Base-by-base conservation (phyloP, 2,113 vertebrate species). In the Noctilio leporinus region DNA sequence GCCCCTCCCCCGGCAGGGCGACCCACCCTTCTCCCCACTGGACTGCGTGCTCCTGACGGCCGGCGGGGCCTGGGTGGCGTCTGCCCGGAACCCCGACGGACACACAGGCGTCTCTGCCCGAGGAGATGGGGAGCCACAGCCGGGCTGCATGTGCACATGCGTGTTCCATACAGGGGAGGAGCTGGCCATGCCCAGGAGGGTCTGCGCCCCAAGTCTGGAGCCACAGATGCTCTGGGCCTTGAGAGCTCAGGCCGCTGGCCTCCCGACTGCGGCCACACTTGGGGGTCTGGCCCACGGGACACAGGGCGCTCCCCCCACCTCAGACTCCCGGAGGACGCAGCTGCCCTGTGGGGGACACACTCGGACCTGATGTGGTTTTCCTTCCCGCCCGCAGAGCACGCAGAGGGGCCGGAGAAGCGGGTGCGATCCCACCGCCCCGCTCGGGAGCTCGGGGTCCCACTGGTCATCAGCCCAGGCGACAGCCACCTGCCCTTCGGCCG, bases 401-500 rank as follows among this genome's bases (percentile, higher is more conserved):
- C 5, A 12, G 59, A 35, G 69, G 86, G 10, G 11, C 65, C 0
- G 10, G 26, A 43, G 4, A 16, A 14, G 26, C 5, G 45, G 65
- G 30, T 6, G 20, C 15, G 12, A 5, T 62, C 22, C 67, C 51
- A 16, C 59, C 0, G 51, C 45, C 10, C 8, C 14, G 33, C 33
- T 35, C 4, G 10, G 59, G n/a, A 59, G 59, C 33, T 45, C 59
- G 4, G 20, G 7, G 24, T 5, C 30, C 19, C 7, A 3, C 3
- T 40, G 86, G 67, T 20, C 3, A 4, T 55, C 86, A 67, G 69
- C 43, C 40, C 19, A 3, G 19, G 30, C 17, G 12, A 15, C 28
- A 5, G 1, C 30, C 24, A 43, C 0, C 8, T 2, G 8, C 49
- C 22, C 1, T 0, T 51, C 38, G 49, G 6, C 33, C 19, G 7